Percentiles rank a stretch among this genome's conserved stretches.
phyloP scores from a whole-genome alignment of 2,113 vertebrate species.

The Tragelaphus strepsiceros region DNA sequence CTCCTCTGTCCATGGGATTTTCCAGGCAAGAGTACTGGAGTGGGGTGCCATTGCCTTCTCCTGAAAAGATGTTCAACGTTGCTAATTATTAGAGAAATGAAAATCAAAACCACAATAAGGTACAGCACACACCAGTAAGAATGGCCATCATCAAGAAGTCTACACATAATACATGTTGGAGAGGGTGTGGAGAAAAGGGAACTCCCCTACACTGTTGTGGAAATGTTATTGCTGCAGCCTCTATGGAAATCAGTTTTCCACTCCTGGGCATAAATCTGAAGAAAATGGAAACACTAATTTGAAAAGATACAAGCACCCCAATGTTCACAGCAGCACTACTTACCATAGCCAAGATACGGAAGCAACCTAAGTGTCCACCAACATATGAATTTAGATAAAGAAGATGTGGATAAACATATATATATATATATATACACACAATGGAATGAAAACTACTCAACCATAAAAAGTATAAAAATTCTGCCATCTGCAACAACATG shows the following conservation, averaged over 20 bases:
- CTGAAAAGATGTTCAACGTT: neutral
- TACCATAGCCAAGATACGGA: neutral
- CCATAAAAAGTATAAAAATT: neutral
- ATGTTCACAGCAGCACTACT: neutral
- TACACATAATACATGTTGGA: neutral
- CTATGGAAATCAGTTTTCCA: neutral
- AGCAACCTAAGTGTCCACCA: neutral
- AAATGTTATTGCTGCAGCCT: neutral
- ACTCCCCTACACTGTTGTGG: neutral
- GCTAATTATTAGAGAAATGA: neutral
- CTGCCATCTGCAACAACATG: neutral
- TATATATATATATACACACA: neutral
- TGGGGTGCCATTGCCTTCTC: no score
- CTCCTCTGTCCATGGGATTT: no score
- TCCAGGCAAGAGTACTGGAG: no score
- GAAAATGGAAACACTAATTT: neutral
- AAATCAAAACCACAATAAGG: neutral
- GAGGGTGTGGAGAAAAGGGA: neutral
- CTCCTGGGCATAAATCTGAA: neutral
- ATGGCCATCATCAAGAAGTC: neutral
- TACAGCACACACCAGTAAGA: neutral
- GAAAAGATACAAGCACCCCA: neutral
- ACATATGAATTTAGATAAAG: neutral
- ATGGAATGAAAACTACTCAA: neutral
- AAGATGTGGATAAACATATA: neutral